Conservation (phyloP, 1,140 invertebrate genomes). For the Neelides sp. region DNA sequence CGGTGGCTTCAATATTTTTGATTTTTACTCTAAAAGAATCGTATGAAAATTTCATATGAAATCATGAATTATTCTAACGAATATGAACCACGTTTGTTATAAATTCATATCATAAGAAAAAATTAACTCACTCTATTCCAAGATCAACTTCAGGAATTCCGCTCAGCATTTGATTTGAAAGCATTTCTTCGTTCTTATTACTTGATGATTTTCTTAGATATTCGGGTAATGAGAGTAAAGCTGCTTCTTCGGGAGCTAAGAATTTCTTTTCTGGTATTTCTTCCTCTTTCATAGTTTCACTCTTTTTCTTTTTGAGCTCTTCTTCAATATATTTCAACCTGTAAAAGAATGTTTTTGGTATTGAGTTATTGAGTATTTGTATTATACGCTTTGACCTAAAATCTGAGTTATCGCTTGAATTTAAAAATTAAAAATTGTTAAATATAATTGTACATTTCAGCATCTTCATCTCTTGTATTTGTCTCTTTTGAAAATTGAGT, state of each 20-base stretch:
- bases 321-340: slow-evolving; percentile 95
- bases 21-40: slow-evolving; percentile 69
- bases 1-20: slow-evolving; percentile 92
- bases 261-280: slow-evolving; percentile 48
- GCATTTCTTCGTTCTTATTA: slow-evolving; percentile 89
- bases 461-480: slow-evolving; percentile 94
- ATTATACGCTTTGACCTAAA: too few species aligned
- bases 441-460: too few species aligned
- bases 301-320: slow-evolving; percentile 75
- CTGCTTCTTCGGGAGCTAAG: slow-evolving; percentile 72
- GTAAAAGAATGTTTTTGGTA: too few species aligned
- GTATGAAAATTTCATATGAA: slow-evolving; percentile 20
- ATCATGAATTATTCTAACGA: slow-evolving; percentile 7
- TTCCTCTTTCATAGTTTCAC: slow-evolving; percentile 32
- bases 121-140: slow-evolving; percentile 73
- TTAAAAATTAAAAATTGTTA: too few species aligned
- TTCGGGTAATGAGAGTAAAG: slow-evolving; percentile 69
- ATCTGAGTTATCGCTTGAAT: too few species aligned
- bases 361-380: too few species aligned
- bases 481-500: slow-evolving; percentile 96
- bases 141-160: slow-evolving; percentile 99
- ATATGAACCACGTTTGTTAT: neutral
- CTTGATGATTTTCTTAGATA: slow-evolving; percentile 67
- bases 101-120: slow-evolving; percentile 6
- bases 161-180: slow-evolving; percentile 98